A percentile compares a stretch with the other conserved stretches of the same genome.
phyloP scores from a whole-genome alignment of 2,888 invertebrate genomes.

The Petrolisthes manimaculis region DNA sequence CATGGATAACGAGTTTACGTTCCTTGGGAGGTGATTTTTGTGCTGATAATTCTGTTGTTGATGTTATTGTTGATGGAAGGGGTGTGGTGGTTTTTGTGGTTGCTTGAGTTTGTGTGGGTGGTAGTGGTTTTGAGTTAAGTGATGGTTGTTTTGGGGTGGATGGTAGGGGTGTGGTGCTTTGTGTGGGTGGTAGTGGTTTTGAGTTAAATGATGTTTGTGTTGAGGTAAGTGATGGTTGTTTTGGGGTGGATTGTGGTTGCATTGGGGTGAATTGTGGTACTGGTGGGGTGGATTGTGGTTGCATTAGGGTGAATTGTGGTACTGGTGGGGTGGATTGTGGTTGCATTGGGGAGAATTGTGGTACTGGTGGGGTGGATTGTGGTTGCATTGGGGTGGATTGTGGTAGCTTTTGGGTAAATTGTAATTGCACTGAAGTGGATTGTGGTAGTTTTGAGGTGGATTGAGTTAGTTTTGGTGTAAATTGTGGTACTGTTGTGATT shows the following conservation, averaged over 20 bases:
- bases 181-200: background rate
- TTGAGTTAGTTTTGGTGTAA: background rate
- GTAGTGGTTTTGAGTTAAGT: background rate
- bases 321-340: background rate
- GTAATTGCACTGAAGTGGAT: too few relatives aligned
- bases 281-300: background rate
- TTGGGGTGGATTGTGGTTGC: background rate
- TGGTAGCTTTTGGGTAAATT: background rate
- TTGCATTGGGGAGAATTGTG: background rate
- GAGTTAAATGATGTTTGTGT: background rate
- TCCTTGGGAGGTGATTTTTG: background rate
- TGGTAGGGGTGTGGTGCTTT: background rate
- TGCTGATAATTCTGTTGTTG: background rate
- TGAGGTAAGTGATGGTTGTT: background rate
- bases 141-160: background rate
- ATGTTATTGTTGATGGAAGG: background rate
- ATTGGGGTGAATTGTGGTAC: background rate
- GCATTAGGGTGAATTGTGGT: background rate
- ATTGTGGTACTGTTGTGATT: background rate
- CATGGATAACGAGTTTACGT: too few relatives aligned
- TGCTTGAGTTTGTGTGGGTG: background rate
- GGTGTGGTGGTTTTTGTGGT: background rate
- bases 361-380: background rate
- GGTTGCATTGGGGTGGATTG: background rate
- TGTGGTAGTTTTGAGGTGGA: background rate